Evolutionary conservation across 2,888 invertebrate species (phyloP), one percentile per base, ranked within the genome.

Genomic region (Netelia melanura): DNA sequence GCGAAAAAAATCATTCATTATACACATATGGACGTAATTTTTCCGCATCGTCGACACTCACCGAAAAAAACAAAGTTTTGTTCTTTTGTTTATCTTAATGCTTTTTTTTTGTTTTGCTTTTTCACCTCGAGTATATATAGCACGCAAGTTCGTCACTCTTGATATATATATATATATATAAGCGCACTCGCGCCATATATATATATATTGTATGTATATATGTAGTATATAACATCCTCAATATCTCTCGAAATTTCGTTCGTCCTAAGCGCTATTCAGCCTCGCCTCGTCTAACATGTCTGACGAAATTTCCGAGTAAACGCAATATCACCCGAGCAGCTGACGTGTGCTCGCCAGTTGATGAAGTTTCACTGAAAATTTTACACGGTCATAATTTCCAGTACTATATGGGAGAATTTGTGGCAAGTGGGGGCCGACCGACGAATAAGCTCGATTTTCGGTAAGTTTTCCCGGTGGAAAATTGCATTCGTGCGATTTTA

Each of bases 371-470:
- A n/a, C 11, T 30, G 62, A 48, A 52, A 30, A 62, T 62, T 48
- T 14, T 64, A 17, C 64, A 25, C 64, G 74, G 58, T 61, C 61
- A 67, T 38, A 65, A 65, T 65, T 30, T 68, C 74, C 48, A 62
- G 43, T 64, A 44, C 56, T 8, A 30, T 6, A 21, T 68, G 61
- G 17, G 17, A 61, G 17, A n/a, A 44, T n/a, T 58, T 10, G 44
- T n/a, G 48, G 25, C 58, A 23, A 43, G 52, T 21, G 67, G 52
- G 21, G 61, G 65, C 43, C 67, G 68, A 79, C 44, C 67, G 67
- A 83, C 74, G 68, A 79, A 79, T 68, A 83, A 83, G 83, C 83
- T 83, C 79, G 74, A 83, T 68, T 65, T 68, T 72, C 67, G 68
- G 78, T 48, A 78, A 81, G 25, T 74, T 54, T 61, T 83, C 54